phyloP scores from a whole-genome alignment of 2,797 vertebrate genomes.

The Epinephelus awoara region DNA sequence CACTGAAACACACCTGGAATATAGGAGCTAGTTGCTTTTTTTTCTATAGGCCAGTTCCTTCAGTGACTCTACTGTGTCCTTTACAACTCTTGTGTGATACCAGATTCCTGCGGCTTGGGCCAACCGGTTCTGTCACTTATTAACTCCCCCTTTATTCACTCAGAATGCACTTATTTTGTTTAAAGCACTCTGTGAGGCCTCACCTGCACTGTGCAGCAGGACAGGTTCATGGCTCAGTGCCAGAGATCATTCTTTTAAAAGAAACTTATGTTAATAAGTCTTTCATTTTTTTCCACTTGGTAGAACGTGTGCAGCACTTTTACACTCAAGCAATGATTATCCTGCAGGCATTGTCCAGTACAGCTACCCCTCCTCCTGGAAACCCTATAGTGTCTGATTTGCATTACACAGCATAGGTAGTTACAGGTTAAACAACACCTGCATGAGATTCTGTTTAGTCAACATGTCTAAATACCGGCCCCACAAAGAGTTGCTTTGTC shows the following conservation, averaged over 20 bases:
- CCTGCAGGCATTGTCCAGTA: slow-evolving; percentile 7
- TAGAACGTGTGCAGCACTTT: not conserved
- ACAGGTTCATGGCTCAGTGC: not conserved
- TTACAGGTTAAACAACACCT: slow-evolving; percentile 65
- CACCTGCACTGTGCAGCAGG: not conserved
- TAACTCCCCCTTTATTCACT: slow-evolving; percentile 32
- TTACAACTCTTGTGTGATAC: not conserved
- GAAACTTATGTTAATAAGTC: too few species aligned
- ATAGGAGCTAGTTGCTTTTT: too few species aligned
- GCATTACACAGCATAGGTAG: slow-evolving; percentile 20
- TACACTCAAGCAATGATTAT: slow-evolving; percentile 40
- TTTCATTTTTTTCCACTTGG: not conserved
- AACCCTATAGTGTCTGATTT: slow-evolving; percentile 1
- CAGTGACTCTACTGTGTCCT: not conserved
- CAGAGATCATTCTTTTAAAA: not conserved
- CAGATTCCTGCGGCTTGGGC: not conserved
- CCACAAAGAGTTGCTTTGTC: slow-evolving; percentile 7
- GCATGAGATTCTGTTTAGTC: slow-evolving; percentile 51
- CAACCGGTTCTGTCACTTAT: slow-evolving; percentile 68
- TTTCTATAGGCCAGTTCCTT: not conserved
- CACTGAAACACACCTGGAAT: slow-evolving; percentile 16
- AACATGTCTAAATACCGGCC: slow-evolving; percentile 37
- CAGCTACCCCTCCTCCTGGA: not conserved
- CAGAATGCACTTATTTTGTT: not conserved
- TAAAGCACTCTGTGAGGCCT: not conserved